phyloP scores from a whole-genome alignment of 92 coral and sea anemone species.

The Epizoanthus illoricatus region DNA sequence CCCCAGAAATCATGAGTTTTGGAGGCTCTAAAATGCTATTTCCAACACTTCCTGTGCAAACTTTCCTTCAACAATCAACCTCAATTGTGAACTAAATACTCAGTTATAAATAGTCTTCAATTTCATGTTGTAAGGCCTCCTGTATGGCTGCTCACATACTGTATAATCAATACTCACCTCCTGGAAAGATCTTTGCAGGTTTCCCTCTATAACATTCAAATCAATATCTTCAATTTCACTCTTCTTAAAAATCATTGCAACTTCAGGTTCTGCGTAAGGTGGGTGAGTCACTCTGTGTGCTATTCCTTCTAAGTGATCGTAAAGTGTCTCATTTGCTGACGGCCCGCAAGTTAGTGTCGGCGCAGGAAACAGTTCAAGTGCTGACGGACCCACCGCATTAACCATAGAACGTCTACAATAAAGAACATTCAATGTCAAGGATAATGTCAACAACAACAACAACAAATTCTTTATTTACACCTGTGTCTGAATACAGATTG shows the following conservation, averaged over 20 bases:
- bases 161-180: constrained; percentile 62
- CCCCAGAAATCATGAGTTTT: too few relatives aligned
- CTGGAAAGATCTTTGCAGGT: constrained; percentile 79
- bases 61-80: too few relatives aligned
- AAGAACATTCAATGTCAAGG: background rate
- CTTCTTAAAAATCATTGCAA: constrained; percentile 94
- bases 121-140: too few relatives aligned
- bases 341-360: constrained; percentile 90
- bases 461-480: too few relatives aligned
- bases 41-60: too few relatives aligned
- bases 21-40: too few relatives aligned
- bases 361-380: constrained; percentile 82
- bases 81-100: too few relatives aligned
- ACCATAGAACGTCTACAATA: constrained; percentile 48
- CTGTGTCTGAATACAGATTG: too few relatives aligned
- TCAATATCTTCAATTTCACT: constrained; percentile 88
- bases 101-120: too few relatives aligned
- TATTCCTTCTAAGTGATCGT: constrained; percentile 90
- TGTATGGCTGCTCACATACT: background rate
- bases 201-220: constrained; percentile 78
- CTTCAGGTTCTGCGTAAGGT: constrained; percentile 94
- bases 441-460: too few relatives aligned
- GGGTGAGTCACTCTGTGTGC: constrained; percentile 78
- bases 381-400: constrained; percentile 79
- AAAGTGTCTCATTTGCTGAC: constrained; percentile 88